Evolutionary conservation across 1,140 invertebrate genomes (phyloP), one percentile per base, ranked within the genome.

Genomic region (Solen grandis): DNA sequence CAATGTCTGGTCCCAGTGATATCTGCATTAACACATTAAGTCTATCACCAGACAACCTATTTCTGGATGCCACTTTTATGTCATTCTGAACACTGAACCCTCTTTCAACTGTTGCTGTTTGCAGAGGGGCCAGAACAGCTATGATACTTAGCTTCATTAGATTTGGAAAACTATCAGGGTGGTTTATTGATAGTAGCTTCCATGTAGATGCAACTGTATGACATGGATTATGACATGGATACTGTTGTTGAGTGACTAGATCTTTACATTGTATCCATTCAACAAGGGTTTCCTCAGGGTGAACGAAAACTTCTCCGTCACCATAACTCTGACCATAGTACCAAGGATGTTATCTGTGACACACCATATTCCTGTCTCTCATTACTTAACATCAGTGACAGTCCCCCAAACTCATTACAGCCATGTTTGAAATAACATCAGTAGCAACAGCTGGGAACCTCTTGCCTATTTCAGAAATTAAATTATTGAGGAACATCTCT

Each of bases 391-490:
- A 69, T 5, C 13, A 69, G 19, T n/a, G 13, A 31, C 14, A 66
- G n/a, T 5, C 63, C 38, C 19, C 63, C 2, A 54, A 22, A 55
- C 36, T 27, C 8, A 66, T 27, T 2, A 54, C 46, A 1, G 46
- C 25, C n/a, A 69, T 69, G 14, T 41, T 73, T 13, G 69, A 59
- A 2, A 73, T 22, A 33, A 73, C n/a, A 31, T 73, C 33, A 25
- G 31, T 73, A 0, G 70, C 70, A 22, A 41, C 55, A 22, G 70
- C 54, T 25, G 55, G 38, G 33, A 73, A 41, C 38, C 62, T 38
- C 0, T 38, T 38, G 10, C 13, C 10, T 57, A 72, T 72, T 57
- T 57, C 54, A 33, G 2, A 4, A 16, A 59, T 72, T 2, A 72
- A 57, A 38, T 72, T 72, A 10, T 5, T 52, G 5, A 54, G 16